phyloP scores from a whole-genome alignment of 1,140 invertebrate genomes.

The Ganaspis sp. region DNA sequence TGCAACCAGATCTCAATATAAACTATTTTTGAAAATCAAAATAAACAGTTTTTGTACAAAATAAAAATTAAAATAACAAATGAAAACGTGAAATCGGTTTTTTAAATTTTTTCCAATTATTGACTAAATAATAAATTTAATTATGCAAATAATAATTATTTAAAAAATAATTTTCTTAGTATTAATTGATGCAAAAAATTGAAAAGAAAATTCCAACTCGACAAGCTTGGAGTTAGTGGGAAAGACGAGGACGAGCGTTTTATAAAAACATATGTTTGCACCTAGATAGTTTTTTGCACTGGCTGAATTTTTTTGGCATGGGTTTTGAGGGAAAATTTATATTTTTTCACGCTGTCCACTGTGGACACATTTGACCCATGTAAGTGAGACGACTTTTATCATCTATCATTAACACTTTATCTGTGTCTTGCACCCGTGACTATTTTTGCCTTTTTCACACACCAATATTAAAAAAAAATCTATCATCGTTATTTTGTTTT shows the following conservation, averaged over 20 bases:
- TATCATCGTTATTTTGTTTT: constrained; percentile 20
- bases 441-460: constrained; percentile 40
- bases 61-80: too few relatives aligned
- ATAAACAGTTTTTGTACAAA: too few relatives aligned
- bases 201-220: too few relatives aligned
- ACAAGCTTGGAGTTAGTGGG: background rate
- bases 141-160: too few relatives aligned
- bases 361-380: constrained; percentile 74
- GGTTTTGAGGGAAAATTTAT: constrained; percentile 74
- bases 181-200: too few relatives aligned
- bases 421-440: constrained; percentile 46
- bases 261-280: constrained; percentile 61
- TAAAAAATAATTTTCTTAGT: too few relatives aligned
- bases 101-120: too few relatives aligned
- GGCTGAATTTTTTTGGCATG: constrained; percentile 65
- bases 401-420: constrained; percentile 65
- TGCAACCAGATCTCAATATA: too few relatives aligned
- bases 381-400: constrained; percentile 75
- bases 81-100: too few relatives aligned
- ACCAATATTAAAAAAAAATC: constrained; percentile 7
- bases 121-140: too few relatives aligned
- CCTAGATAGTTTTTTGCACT: constrained; percentile 71
- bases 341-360: constrained; percentile 75
- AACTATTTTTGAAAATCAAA: too few relatives aligned
- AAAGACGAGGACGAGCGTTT: background rate